Evolutionary conservation across 2,888 invertebrate genomes (phyloP).

Genomic region (Petrolisthes cinctipes): DNA sequence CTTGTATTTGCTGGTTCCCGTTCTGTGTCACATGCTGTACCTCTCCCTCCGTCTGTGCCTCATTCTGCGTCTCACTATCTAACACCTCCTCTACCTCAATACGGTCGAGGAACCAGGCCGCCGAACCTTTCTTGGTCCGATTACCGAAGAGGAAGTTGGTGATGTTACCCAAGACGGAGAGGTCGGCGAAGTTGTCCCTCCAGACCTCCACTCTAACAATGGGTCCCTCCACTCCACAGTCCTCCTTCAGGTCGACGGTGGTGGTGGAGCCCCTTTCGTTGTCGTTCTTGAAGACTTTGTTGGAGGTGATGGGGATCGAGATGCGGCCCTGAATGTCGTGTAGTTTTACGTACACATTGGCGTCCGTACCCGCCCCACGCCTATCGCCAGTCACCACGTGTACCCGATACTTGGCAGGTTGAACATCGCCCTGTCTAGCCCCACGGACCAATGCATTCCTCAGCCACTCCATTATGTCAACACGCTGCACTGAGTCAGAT

Average conservation of each 20-base stretch:
- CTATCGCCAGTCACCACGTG: constrained; percentile 71
- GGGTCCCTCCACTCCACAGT: constrained; percentile 39
- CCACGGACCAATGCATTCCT: neutral
- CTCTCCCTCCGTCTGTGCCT: neutral
- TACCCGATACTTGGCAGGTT: constrained; percentile 65
- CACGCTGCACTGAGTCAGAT: neutral
- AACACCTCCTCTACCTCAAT: constrained; percentile 51
- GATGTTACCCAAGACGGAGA: constrained; percentile 23
- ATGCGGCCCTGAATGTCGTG: constrained; percentile 67
- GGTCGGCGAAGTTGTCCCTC: constrained; percentile 56
- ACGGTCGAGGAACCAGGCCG: constrained; percentile 58
- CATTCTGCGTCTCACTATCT: neutral
- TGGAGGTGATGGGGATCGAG: constrained; percentile 18
- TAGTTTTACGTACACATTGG: constrained; percentile 69
- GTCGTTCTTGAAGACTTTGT: constrained; percentile 45
- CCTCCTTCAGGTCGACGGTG: constrained; percentile 30
- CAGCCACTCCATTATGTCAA: neutral
- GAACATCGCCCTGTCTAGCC: neutral
- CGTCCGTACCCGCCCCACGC: constrained; percentile 70
- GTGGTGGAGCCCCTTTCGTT: constrained; percentile 48
- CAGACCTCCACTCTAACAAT: constrained; percentile 46
- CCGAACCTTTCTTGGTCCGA: constrained; percentile 28
- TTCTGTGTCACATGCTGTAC: no score
- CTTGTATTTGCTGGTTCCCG: neutral
- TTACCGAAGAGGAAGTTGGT: constrained; percentile 15